Percentiles rank a stretch among this genome's conserved stretches.
Conservation (phyloP, 2,888 invertebrate genomes). For the Miltochrista miniata region DNA sequence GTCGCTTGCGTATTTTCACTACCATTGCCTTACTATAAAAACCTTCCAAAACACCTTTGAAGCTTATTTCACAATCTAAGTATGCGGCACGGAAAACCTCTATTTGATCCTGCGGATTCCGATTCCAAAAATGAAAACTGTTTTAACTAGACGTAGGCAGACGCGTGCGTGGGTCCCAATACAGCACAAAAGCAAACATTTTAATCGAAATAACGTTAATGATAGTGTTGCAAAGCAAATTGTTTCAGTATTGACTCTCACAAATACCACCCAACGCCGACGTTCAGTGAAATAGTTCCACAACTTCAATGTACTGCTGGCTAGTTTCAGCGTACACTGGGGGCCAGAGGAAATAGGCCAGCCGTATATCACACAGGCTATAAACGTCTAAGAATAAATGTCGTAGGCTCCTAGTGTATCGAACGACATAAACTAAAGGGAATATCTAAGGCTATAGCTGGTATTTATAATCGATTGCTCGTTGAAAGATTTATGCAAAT, state of each 20-base stretch:
- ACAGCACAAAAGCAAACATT: conserved; percentile 8
- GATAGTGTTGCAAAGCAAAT: conserved; percentile 25
- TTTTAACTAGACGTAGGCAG: no score
- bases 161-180: no score
- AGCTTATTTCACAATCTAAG: no score
- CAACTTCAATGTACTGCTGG: conserved; percentile 21
- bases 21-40: no score
- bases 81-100: no score
- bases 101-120: no score
- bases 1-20: no score
- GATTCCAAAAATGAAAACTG: no score
- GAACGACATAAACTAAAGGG: not conserved
- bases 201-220: conserved; percentile 10
- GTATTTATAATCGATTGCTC: not conserved
- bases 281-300: conserved; percentile 32
- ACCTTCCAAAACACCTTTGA: no score
- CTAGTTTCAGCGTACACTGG: conserved; percentile 24
- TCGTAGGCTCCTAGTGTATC: not conserved
- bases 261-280: conserved; percentile 22
- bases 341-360: conserved; percentile 7
- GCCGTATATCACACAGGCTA: conserved; percentile 4
- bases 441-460: not conserved
- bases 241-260: conserved; percentile 26
- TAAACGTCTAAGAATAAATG: conserved; percentile 9
- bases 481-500: not conserved